These are phyloP conservation scores for Melieria omissa DNA, from an alignment of 2,888 invertebrate genomes.

Conservation along the genomic window DNA sequence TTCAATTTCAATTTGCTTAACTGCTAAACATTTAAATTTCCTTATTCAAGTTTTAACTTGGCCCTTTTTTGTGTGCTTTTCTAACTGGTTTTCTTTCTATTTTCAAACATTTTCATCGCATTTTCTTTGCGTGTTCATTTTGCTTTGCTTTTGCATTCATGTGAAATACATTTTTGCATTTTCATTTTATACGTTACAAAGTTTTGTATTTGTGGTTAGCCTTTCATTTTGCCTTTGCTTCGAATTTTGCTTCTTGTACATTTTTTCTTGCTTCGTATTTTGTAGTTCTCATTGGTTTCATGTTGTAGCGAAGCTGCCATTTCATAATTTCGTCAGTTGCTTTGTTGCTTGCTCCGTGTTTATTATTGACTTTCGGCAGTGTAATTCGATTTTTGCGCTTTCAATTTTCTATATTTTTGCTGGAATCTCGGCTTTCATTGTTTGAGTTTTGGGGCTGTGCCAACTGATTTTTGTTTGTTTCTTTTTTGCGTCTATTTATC, in stretches of 20 bases:
- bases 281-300: too few species aligned
- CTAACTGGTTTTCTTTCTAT: neutral
- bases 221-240: neutral
- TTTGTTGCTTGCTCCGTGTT: too few species aligned
- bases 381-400: too few species aligned
- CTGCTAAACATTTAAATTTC: neutral
- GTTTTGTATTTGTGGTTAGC: constrained; percentile 2
- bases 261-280: too few species aligned
- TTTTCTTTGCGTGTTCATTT: constrained; percentile 22
- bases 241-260: neutral
- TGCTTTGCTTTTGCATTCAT: constrained; percentile 26
- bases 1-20: neutral
- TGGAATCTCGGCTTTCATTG: too few species aligned
- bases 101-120: neutral
- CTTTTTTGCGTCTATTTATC: constrained; percentile 19
- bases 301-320: too few species aligned
- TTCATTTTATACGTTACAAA: neutral
- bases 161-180: constrained; percentile 9
- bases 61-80: neutral
- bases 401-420: too few species aligned
- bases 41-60: neutral
- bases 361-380: too few species aligned
- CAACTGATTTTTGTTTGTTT: neutral
- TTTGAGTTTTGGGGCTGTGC: too few species aligned
- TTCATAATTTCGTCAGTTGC: too few species aligned